Evolutionary conservation across 1,140 invertebrate genomes (phyloP).

Genomic region (Scaptomyza pallida): DNA sequence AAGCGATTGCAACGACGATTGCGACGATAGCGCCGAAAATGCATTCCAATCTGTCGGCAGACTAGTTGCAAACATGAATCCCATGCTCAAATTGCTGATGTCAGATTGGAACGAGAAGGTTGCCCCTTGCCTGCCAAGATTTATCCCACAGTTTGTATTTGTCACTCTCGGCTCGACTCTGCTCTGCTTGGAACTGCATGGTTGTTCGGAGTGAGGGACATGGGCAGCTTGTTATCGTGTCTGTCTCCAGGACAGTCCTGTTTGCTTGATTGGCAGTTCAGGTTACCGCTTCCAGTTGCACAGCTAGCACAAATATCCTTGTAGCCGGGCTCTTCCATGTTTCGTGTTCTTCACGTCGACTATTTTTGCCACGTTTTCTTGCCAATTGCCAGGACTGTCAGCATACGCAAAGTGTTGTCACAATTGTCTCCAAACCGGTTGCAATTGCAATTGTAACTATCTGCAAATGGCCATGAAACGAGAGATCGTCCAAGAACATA

Average conservation of each 20-base stretch:
- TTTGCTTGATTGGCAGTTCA: conserved; percentile 76
- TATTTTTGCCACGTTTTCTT: conserved; percentile 44
- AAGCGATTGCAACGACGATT: too few species aligned
- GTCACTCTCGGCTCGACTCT: conserved; percentile 50
- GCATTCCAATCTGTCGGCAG: conserved; percentile 14
- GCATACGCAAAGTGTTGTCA: conserved; percentile 46
- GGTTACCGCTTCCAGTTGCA: conserved; percentile 52
- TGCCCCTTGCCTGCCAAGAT: conserved; percentile 46
- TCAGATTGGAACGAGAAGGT: conserved; percentile 45
- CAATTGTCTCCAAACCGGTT: conserved; percentile 8
- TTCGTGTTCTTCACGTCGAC: conserved; percentile 34
- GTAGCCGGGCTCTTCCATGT: conserved; percentile 22
- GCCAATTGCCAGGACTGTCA: conserved; percentile 46
- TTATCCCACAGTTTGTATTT: conserved; percentile 77
- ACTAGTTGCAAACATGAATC: conserved; percentile 27
- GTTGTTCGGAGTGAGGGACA: conserved; percentile 10
- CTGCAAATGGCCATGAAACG: neutral
- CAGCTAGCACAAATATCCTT: conserved; percentile 46
- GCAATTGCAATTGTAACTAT: conserved; percentile 18
- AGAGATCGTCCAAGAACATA: neutral
- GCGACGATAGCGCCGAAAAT: conserved; percentile 32
- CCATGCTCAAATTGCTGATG: conserved; percentile 68
- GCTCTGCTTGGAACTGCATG: too few species aligned
- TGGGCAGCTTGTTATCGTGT: conserved; percentile 73
- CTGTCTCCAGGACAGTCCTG: conserved; percentile 49